A percentile compares a stretch with the other conserved stretches of the same genome.
These are phyloP conservation scores for Enhydra lutris DNA, from an alignment of 2,113 vertebrate genomes.

Conservation along the genomic window DNA sequence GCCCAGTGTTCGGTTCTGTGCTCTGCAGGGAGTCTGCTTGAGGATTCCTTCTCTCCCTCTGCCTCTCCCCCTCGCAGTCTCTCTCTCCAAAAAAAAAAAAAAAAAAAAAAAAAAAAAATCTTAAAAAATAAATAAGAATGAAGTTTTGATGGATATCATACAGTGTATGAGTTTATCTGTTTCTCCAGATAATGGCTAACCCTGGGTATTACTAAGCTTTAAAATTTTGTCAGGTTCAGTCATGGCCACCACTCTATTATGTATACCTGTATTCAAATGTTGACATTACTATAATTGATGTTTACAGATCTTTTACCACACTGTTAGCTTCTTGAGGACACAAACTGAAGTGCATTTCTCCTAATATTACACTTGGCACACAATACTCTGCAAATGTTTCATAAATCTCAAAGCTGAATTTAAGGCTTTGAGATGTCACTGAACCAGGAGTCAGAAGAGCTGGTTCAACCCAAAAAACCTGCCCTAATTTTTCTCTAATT, in stretches of 20 bases:
- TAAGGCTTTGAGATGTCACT: background rate
- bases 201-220: background rate
- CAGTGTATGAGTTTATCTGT: background rate
- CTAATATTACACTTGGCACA: background rate
- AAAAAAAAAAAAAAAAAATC: background rate
- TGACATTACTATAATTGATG: background rate
- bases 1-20: background rate
- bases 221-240: background rate
- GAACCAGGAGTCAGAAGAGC: background rate
- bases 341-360: background rate
- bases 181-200: background rate
- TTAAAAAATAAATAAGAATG: background rate
- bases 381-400: background rate
- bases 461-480: background rate
- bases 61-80: background rate
- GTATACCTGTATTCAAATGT: background rate
- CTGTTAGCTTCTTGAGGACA: background rate
- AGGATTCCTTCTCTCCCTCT: background rate
- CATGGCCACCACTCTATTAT: background rate
- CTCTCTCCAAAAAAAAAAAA: background rate
- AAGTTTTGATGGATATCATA: background rate
- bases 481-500: background rate
- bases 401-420: background rate
- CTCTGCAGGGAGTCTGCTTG: background rate
- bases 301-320: background rate